Evolutionary conservation across 2,888 invertebrate species (phyloP).

Genomic region (Axea sp.): DNA sequence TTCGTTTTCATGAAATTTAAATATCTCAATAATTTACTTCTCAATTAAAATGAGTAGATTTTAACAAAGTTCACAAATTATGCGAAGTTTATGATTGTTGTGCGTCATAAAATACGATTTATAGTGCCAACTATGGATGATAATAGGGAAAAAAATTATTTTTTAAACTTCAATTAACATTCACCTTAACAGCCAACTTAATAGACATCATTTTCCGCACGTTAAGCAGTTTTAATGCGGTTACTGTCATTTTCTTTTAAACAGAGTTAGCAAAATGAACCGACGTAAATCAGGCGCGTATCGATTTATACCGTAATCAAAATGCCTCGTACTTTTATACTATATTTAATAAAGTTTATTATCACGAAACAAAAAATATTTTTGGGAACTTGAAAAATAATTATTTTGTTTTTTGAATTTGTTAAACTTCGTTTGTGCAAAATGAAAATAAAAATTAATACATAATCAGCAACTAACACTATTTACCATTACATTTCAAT

Average conservation of each 20-base stretch:
- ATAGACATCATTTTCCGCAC: conserved; percentile 24
- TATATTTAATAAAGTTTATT: not conserved
- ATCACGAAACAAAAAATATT: too few relatives aligned
- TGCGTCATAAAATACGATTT: conserved; percentile 25
- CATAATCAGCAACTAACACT: too few relatives aligned
- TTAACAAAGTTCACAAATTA: conserved; percentile 27
- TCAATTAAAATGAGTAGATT: conserved; percentile 13
- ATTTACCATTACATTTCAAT: too few relatives aligned
- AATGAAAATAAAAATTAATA: too few relatives aligned
- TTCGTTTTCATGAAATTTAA: too few relatives aligned
- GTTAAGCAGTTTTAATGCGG: conserved; percentile 30
- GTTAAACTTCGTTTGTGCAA: too few relatives aligned
- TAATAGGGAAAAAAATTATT: conserved; percentile 30
- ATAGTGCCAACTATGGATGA: conserved; percentile 16
- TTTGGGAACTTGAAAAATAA: too few relatives aligned
- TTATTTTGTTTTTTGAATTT: too few relatives aligned
- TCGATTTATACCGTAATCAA: conserved; percentile 29
- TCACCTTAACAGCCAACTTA: conserved; percentile 23
- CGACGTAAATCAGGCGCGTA: conserved; percentile 28
- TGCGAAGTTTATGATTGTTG: conserved; percentile 21
- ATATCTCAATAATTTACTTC: too few relatives aligned
- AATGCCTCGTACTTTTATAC: conserved; percentile 2
- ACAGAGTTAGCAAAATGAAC: conserved; percentile 28
- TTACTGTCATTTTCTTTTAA: conserved; percentile 39
- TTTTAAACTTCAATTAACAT: conserved; percentile 45